Conservation (phyloP, 2,888 invertebrate species). For the Pristionchus entomophagus region DNA sequence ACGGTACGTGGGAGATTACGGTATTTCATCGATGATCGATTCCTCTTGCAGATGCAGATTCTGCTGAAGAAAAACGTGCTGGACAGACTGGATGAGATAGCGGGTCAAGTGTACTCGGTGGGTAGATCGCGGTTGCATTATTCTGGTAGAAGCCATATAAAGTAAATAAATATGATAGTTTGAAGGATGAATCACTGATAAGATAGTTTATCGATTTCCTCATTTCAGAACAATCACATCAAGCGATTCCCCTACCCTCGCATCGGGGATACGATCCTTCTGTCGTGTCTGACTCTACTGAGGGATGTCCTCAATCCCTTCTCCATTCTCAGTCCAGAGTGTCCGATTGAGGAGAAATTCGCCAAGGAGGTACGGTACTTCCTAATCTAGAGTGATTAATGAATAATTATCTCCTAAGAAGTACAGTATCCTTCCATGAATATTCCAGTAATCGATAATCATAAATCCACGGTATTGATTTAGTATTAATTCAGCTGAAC, state of each 20-base stretch:
- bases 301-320: conserved; percentile 83
- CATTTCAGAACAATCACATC: conserved; percentile 73
- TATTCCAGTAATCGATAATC: too few relatives aligned
- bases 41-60: conserved; percentile 57
- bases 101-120: conserved; percentile 57
- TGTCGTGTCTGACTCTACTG: conserved; percentile 92
- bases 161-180: too few relatives aligned
- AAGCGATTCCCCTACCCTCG: conserved; percentile 92
- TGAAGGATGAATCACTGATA: too few relatives aligned
- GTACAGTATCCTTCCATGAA: too few relatives aligned
- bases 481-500: conserved; percentile 44
- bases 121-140: conserved; percentile 15
- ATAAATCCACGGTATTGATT: too few relatives aligned
- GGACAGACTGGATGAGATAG: conserved; percentile 56
- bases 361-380: conserved; percentile 61
- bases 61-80: conserved; percentile 60
- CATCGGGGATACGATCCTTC: conserved; percentile 93
- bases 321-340: conserved; percentile 54
- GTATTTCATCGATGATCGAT: not conserved
- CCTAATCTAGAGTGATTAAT: not conserved
- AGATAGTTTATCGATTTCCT: not conserved
- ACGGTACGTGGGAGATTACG: conserved; percentile 46
- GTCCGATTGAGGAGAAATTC: conserved; percentile 62
- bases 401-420: too few relatives aligned
- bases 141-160: too few relatives aligned